Conservation (phyloP, 2,888 invertebrate species). For the Epirrhoe tristata region DNA sequence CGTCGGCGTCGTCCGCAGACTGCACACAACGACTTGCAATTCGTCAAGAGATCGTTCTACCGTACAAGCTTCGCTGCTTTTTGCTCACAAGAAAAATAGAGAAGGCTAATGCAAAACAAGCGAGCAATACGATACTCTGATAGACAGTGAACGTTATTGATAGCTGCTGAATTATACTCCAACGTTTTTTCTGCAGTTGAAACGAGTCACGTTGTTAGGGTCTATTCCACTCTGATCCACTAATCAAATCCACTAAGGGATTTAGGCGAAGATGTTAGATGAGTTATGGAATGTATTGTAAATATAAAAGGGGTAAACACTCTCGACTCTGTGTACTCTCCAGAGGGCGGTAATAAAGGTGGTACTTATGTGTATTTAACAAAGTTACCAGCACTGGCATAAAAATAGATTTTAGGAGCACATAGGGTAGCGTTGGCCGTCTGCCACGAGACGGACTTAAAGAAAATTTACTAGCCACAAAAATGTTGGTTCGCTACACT, state of each 20-base stretch:
- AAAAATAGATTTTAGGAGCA: slow-evolving; percentile 65
- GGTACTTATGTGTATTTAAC: slow-evolving; percentile 55
- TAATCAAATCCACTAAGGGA: no score
- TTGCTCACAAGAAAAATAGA: slow-evolving; percentile 52
- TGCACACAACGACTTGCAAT: slow-evolving; percentile 52
- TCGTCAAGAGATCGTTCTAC: slow-evolving; percentile 58
- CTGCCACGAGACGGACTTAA: slow-evolving; percentile 72
- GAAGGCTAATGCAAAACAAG: slow-evolving; percentile 54
- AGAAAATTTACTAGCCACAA: slow-evolving; percentile 77
- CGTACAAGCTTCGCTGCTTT: slow-evolving; percentile 40
- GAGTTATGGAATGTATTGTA: slow-evolving; percentile 54
- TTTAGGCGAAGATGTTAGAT: slow-evolving; percentile 57
- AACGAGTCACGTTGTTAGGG: slow-evolving; percentile 59
- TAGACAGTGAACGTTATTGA: slow-evolving; percentile 57
- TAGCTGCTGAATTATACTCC: slow-evolving; percentile 60
- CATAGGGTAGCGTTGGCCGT: slow-evolving; percentile 66
- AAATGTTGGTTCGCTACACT: slow-evolving; percentile 62
- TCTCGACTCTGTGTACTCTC: slow-evolving; percentile 26
- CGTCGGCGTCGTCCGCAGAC: slow-evolving; percentile 40
- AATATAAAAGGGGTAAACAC: slow-evolving; percentile 46
- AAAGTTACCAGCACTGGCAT: slow-evolving; percentile 56
- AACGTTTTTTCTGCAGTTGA: slow-evolving; percentile 64
- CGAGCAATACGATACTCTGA: slow-evolving; percentile 52
- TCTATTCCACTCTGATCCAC: no score
- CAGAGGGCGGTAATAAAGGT: slow-evolving; percentile 42